These are phyloP conservation scores for Heliocidaris tuberculata DNA, from an alignment of 35 echinoderm and acorn worm genomes.

Conservation along the genomic window DNA sequence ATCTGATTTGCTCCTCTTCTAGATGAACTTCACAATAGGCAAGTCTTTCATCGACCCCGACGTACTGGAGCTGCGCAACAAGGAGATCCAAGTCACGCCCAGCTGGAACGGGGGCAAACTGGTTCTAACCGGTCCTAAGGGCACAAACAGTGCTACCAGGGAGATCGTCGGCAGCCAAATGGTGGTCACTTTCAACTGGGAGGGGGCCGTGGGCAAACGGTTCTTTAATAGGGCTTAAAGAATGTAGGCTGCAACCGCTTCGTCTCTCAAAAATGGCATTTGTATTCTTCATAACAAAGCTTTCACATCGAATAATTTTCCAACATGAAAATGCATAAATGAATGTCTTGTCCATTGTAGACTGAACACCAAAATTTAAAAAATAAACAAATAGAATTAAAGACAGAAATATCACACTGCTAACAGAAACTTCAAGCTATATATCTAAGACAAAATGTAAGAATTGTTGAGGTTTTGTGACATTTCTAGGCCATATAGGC, in stretches of 20 bases:
- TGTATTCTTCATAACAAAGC: not conserved
- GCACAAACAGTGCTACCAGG: constrained; percentile 49
- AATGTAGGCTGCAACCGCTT: not conserved
- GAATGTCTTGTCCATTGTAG: no score
- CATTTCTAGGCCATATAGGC: no score
- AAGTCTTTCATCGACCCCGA: constrained; percentile 57
- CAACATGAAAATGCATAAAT: no score
- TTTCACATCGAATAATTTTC: not conserved
- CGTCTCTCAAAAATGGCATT: not conserved
- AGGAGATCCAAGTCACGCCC: constrained; percentile 64
- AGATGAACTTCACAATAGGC: constrained; percentile 73
- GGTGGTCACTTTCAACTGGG: constrained; percentile 57
- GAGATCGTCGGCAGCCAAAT: constrained; percentile 71
- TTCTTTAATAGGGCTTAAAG: constrained; percentile 63
- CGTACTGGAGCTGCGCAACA: constrained; percentile 43
- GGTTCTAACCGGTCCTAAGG: constrained; percentile 52
- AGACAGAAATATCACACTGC: no score
- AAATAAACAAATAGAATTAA: no score
- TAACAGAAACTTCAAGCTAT: no score
- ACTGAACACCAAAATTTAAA: no score
- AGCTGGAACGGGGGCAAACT: constrained; percentile 63
- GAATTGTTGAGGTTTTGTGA: no score
- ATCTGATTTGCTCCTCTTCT: not conserved
- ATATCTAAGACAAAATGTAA: no score
- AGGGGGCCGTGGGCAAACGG: constrained; percentile 61